Conservation (phyloP, 2,888 invertebrate species). For the Ypsolopha sequella region DNA sequence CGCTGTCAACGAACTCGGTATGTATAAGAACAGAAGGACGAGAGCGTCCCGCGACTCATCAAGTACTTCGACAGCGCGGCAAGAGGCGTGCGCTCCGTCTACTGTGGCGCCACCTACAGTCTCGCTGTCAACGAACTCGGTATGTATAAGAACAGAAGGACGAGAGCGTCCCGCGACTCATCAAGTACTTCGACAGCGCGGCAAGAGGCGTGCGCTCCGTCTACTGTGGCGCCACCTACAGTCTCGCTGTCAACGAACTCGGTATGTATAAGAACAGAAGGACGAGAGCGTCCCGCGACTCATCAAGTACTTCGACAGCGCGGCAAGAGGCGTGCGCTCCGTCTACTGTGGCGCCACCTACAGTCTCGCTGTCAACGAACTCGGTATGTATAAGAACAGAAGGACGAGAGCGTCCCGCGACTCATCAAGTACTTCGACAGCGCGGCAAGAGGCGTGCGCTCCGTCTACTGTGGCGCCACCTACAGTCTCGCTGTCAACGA, state of each 20-base stretch:
- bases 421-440: constrained; percentile 77
- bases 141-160: constrained; percentile 15
- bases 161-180: not conserved
- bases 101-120: constrained; percentile 89
- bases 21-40: constrained; percentile 86
- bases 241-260: constrained; percentile 84
- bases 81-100: constrained; percentile 84
- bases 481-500: constrained; percentile 90
- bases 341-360: constrained; percentile 86
- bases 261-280: constrained; percentile 43
- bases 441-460: constrained; percentile 70
- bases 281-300: not conserved
- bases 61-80: constrained; percentile 90
- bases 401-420: not conserved
- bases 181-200: constrained; percentile 82
- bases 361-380: constrained; percentile 86
- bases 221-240: constrained; percentile 89
- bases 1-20: constrained; percentile 83
- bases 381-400: constrained; percentile 50
- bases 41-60: constrained; percentile 86
- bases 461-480: constrained; percentile 82
- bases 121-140: constrained; percentile 86
- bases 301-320: constrained; percentile 79
- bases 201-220: constrained; percentile 58
- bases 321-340: constrained; percentile 67